A percentile compares a stretch with the other conserved stretches of the same genome.
These are phyloP conservation scores for Gymnopithys bicolor DNA, from an alignment of 2,797 vertebrate species.

Conservation along the genomic window DNA sequence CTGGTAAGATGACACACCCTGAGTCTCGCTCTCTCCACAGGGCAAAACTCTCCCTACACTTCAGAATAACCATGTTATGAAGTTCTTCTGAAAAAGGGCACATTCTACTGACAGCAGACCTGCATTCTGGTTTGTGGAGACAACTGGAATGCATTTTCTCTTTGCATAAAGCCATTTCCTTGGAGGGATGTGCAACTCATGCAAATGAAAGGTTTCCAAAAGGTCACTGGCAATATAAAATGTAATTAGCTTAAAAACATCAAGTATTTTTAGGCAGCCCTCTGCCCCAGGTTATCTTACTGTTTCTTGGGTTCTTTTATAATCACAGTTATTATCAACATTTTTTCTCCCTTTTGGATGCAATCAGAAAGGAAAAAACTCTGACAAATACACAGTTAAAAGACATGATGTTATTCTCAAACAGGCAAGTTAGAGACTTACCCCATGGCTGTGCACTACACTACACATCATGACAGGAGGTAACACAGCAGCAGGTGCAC, in stretches of 20 bases:
- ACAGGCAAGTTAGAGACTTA: not conserved
- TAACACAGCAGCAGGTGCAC: not conserved
- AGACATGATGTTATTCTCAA: not conserved
- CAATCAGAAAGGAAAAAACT: not conserved
- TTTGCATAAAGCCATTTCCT: conserved; percentile 16
- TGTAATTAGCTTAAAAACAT: conserved; percentile 52
- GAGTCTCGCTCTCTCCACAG: not conserved
- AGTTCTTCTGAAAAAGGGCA: not conserved
- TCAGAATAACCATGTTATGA: not conserved
- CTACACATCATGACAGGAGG: not conserved
- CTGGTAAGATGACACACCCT: not conserved
- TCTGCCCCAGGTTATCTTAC: conserved; percentile 21
- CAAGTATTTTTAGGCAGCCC: conserved; percentile 51
- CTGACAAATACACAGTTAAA: not conserved
- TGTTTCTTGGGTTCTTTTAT: not conserved
- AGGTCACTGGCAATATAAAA: conserved; percentile 46
- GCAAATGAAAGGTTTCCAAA: conserved; percentile 48
- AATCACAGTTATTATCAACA: conserved; percentile 20
- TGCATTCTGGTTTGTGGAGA: not conserved
- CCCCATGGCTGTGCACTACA: not conserved
- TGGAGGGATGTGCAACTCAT: not conserved
- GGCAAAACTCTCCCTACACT: not conserved
- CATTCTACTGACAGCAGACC: not conserved
- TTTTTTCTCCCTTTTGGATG: not conserved
- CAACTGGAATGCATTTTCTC: not conserved